Evolutionary conservation across 2,888 invertebrate species (phyloP).

Genomic region (Agriopis leucophaearia): DNA sequence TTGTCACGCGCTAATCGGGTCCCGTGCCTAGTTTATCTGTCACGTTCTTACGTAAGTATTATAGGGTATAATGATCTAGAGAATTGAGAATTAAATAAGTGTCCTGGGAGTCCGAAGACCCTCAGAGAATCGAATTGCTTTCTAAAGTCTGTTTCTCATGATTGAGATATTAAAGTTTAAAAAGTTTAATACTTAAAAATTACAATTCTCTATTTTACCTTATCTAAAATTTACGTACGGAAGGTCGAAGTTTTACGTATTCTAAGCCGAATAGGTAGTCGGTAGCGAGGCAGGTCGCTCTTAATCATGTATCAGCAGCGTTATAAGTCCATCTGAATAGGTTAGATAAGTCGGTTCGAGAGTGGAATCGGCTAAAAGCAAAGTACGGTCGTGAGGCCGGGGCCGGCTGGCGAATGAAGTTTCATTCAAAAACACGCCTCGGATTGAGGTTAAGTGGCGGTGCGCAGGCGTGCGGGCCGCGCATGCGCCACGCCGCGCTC

Average conservation of each 20-base stretch:
- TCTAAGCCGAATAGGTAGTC: slow-evolving; percentile 9
- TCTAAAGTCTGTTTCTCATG: too few species aligned
- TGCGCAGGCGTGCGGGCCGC: slow-evolving; percentile 77
- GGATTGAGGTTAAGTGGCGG: slow-evolving; percentile 81
- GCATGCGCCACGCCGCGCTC: slow-evolving; percentile 63
- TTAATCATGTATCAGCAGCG: slow-evolving; percentile 33
- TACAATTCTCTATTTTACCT: neutral
- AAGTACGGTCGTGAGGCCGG: slow-evolving; percentile 65
- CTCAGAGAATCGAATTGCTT: too few species aligned
- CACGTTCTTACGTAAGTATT: too few species aligned
- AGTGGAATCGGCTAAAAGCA: slow-evolving; percentile 69
- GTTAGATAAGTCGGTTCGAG: slow-evolving; percentile 60
- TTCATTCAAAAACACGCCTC: slow-evolving; percentile 85
- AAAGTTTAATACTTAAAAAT: neutral
- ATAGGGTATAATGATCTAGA: too few species aligned
- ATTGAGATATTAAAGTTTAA: too few species aligned
- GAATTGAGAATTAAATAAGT: too few species aligned
- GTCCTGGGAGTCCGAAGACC: neutral
- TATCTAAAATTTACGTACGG: neutral
- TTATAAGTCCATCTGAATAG: slow-evolving; percentile 44
- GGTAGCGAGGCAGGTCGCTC: slow-evolving; percentile 12
- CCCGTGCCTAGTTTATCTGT: too few species aligned
- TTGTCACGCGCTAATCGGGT: too few species aligned
- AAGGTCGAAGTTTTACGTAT: slow-evolving; percentile 4
- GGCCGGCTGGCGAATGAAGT: slow-evolving; percentile 72